A percentile compares a stretch with the other conserved stretches of the same genome.
Evolutionary conservation across 2,113 vertebrate species (phyloP).

Genomic region (Cyphomyrus plagiostoma): DNA sequence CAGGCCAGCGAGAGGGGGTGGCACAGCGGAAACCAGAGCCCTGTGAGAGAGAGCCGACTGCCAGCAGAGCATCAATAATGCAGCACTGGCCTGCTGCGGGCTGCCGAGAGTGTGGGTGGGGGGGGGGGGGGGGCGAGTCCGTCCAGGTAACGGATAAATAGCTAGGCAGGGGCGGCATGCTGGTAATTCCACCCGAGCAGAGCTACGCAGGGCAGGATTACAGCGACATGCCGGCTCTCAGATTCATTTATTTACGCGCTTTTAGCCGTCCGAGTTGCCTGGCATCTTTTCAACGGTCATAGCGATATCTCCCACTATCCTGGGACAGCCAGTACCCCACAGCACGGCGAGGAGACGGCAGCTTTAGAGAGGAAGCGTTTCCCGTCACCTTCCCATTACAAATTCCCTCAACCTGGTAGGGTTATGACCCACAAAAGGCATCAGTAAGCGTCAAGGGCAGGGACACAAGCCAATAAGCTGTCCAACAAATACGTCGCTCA

Average conservation of each 20-base stretch:
- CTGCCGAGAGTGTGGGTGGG: conserved; percentile 67
- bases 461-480: not conserved
- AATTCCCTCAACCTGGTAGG: not conserved
- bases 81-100: conserved; percentile 50
- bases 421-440: not conserved
- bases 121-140: conserved; percentile 45
- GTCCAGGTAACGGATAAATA: conserved; percentile 64
- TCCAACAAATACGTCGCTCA: not conserved
- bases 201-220: conserved; percentile 36
- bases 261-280: not conserved
- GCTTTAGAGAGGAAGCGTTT: not conserved
- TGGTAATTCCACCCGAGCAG: conserved; percentile 60
- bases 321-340: not conserved
- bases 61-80: conserved; percentile 63
- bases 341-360: not conserved
- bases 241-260: not conserved
- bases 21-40: conserved; percentile 51
- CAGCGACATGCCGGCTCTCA: conserved; percentile 7
- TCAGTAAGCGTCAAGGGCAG: not conserved
- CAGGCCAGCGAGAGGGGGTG: not conserved
- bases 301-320: not conserved
- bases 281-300: not conserved
- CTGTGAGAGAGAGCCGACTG: conserved; percentile 50
- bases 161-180: conserved; percentile 33
- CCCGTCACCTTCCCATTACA: not conserved